Evolutionary conservation across 2,888 invertebrate species (phyloP).

Genomic region (Zaprionus lineosus): DNA sequence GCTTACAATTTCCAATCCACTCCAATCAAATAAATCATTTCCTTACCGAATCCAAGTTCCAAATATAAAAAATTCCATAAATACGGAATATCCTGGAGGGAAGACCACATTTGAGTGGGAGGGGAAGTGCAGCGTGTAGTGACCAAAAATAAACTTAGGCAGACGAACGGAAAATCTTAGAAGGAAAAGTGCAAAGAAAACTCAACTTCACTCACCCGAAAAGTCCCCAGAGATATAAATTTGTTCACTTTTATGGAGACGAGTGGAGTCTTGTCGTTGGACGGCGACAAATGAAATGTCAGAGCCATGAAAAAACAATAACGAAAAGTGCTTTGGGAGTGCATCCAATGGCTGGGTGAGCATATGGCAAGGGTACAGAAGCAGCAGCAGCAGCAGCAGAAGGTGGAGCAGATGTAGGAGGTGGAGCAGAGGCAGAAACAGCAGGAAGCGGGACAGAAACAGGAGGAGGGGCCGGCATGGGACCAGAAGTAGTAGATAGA

Average conservation of each 20-base stretch:
- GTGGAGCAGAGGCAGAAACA: no score
- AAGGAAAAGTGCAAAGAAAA: neutral
- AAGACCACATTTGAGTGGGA: neutral
- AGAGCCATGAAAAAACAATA: conserved; percentile 55
- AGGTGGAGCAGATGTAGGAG: no score
- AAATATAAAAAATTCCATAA: conserved; percentile 33
- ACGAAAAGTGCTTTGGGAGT: conserved; percentile 54
- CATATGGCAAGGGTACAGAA: no score
- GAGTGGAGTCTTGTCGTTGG: conserved; percentile 5
- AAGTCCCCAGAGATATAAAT: conserved; percentile 20
- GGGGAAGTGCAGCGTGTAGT: no score
- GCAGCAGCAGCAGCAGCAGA: no score
- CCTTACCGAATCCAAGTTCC: neutral
- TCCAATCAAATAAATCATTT: conserved; percentile 22
- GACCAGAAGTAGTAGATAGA: no score
- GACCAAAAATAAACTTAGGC: conserved; percentile 50
- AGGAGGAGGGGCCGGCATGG: no score
- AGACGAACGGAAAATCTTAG: conserved; percentile 26
- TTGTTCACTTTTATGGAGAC: conserved; percentile 19
- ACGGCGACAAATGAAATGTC: conserved; percentile 34
- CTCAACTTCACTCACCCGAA: conserved; percentile 13
- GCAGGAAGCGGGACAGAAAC: no score
- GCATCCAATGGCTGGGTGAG: conserved; percentile 26
- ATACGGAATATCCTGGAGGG: conserved; percentile 28
- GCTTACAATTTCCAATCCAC: no score